Conservation (phyloP, 1,140 invertebrate genomes). For the Drosophila rhopaloa region DNA sequence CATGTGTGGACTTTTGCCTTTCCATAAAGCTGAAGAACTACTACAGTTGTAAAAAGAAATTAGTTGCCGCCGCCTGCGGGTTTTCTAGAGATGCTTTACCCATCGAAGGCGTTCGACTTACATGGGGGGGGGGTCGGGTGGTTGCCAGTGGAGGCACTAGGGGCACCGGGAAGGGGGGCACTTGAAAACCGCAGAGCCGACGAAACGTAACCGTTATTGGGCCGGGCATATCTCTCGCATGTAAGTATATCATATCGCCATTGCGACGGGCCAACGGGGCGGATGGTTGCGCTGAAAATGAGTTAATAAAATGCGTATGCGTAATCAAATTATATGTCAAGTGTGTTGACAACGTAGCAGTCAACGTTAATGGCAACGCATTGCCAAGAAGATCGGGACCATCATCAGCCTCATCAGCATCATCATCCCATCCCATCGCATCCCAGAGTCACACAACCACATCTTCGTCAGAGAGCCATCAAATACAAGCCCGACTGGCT, state of each 20-base stretch:
- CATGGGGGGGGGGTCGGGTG: not conserved
- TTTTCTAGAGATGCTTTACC: constrained; percentile 3
- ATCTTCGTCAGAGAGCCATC: constrained; percentile 25
- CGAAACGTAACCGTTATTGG: constrained; percentile 70
- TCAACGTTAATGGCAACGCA: constrained; percentile 67
- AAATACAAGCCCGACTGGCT: constrained; percentile 2
- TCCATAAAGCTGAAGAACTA: constrained; percentile 71
- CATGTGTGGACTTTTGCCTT: constrained; percentile 26
- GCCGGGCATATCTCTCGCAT: constrained; percentile 31
- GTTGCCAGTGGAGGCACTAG: no score
- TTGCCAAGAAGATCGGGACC: constrained; percentile 10
- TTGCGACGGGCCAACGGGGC: constrained; percentile 38
- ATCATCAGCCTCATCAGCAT: constrained; percentile 30
- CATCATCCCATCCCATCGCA: constrained; percentile 1
- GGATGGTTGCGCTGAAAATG: constrained; percentile 60
- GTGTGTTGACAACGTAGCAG: constrained; percentile 81
- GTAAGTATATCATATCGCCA: constrained; percentile 76
- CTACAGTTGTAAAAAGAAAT: constrained; percentile 79
- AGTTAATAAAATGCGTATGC: constrained; percentile 83
- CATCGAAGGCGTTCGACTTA: not conserved
- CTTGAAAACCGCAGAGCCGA: constrained; percentile 40
- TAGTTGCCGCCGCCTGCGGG: constrained; percentile 55
- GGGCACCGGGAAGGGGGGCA: constrained; percentile 1
- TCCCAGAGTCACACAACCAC: constrained; percentile 22
- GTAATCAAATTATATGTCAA: constrained; percentile 83